Evolutionary conservation across 2,113 vertebrate species (phyloP).

Genomic region (Pedionomus torquatus): DNA sequence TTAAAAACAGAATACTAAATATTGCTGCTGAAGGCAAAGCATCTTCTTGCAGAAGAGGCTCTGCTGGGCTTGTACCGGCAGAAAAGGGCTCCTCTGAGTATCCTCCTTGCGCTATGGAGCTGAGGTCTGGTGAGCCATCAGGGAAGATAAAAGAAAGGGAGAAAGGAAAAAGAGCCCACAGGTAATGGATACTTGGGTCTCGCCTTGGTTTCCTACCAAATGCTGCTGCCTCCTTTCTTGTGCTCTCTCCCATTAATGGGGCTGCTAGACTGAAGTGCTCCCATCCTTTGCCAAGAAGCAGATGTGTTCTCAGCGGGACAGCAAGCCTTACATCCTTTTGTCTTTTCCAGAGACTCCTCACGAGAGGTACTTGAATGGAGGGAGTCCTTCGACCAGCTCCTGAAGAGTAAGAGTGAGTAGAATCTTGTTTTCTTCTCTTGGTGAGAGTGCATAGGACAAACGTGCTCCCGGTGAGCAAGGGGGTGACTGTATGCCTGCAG

Average conservation of each 20-base stretch:
- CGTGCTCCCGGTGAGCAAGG: neutral
- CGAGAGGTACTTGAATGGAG: slow-evolving; percentile 88
- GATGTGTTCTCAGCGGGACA: accelerated
- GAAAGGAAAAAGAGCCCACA: slow-evolving; percentile 27
- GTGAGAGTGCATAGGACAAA: accelerated
- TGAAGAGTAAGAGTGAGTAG: slow-evolving; percentile 92
- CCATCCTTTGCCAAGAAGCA: neutral
- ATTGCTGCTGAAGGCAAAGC: neutral
- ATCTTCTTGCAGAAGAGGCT: neutral
- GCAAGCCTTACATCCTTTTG: neutral
- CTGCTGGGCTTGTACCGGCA: neutral
- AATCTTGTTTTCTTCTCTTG: neutral
- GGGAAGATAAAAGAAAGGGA: slow-evolving; percentile 12
- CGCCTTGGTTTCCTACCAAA: neutral
- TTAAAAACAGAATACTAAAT: neutral
- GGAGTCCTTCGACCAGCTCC: slow-evolving; percentile 89
- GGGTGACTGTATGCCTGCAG: neutral
- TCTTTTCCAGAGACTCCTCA: slow-evolving; percentile 78
- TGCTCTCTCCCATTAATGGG: accelerated
- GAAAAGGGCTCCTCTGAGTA: neutral
- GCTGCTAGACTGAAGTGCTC: neutral
- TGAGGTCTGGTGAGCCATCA: neutral
- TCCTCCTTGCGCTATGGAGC: neutral
- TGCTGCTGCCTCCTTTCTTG: neutral
- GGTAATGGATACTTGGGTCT: neutral